Percentiles rank a stretch among this genome's conserved stretches.
These are phyloP conservation scores for Cyclura pinguis DNA, from an alignment of 2,797 vertebrate species.

Conservation along the genomic window DNA sequence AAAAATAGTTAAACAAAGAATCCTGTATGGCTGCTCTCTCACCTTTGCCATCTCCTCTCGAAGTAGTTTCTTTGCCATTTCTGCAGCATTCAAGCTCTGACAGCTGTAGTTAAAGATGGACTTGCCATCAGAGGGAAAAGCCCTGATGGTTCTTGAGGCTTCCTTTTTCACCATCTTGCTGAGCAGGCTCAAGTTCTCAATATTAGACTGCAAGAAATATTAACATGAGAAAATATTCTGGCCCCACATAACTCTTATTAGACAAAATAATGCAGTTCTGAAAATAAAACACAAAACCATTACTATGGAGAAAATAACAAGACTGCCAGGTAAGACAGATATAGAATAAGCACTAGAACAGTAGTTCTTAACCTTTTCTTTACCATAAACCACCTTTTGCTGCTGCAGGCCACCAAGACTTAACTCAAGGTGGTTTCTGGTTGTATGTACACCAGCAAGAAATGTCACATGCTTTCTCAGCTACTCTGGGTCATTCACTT, in stretches of 20 bases:
- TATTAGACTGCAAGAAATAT: constrained; percentile 79
- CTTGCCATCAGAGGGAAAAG: constrained; percentile 49
- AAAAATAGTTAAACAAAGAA: not conserved
- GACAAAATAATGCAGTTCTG: not conserved
- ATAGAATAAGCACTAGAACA: not conserved
- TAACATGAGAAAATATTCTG: not conserved
- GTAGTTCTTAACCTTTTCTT: not conserved
- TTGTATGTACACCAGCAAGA: too few species aligned
- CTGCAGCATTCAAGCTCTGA: constrained; percentile 81
- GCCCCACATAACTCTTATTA: not conserved
- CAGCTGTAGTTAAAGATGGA: constrained; percentile 82
- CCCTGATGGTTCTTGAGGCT: constrained; percentile 56
- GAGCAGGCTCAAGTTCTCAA: constrained; percentile 62
- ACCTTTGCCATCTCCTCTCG: constrained; percentile 81
- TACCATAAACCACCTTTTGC: too few species aligned
- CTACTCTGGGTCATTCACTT: too few species aligned
- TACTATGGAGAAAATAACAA: not conserved
- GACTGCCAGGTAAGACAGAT: not conserved
- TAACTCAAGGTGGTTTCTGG: too few species aligned
- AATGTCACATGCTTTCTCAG: too few species aligned
- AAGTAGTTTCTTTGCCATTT: constrained; percentile 76
- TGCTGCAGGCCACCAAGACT: too few species aligned
- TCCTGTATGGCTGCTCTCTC: not conserved
- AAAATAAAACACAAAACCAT: not conserved
- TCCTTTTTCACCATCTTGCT: constrained; percentile 64